These are phyloP conservation scores for Sinocyclocheilus grahami DNA, from an alignment of 2,113 vertebrate species.

Conservation along the genomic window DNA sequence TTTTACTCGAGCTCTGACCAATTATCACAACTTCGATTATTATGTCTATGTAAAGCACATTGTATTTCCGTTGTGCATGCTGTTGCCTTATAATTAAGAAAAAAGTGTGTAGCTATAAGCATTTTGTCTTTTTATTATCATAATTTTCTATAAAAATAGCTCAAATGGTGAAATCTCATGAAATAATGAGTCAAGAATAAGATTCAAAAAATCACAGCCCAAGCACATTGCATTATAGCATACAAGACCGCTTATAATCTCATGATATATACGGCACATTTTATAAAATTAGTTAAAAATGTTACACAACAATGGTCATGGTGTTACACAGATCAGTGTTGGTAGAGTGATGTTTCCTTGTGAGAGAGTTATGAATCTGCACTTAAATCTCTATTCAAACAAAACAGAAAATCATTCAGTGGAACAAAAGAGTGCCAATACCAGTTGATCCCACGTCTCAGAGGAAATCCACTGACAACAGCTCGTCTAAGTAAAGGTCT, in stretches of 20 bases:
- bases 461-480: slow-evolving; percentile 27
- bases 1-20: too few relatives aligned
- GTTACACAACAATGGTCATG: background rate
- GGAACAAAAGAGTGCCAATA: slow-evolving; percentile 32
- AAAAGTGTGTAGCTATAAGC: background rate
- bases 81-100: background rate
- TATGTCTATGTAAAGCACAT: background rate
- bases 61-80: background rate
- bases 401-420: background rate
- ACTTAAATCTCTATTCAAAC: background rate
- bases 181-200: background rate
- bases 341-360: background rate
- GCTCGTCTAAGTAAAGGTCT: background rate
- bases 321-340: background rate
- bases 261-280: background rate
- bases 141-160: background rate
- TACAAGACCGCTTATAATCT: background rate
- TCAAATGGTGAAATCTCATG: background rate
- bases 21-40: too few relatives aligned
- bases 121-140: background rate
- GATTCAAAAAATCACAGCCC: background rate
- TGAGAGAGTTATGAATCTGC: background rate
- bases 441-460: slow-evolving; percentile 17
- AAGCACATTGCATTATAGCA: background rate
- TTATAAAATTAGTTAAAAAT: background rate